A percentile compares a stretch with the other conserved stretches of the same genome.
phyloP scores from a whole-genome alignment of 2,888 invertebrate species.

The Hermodice carunculata region DNA sequence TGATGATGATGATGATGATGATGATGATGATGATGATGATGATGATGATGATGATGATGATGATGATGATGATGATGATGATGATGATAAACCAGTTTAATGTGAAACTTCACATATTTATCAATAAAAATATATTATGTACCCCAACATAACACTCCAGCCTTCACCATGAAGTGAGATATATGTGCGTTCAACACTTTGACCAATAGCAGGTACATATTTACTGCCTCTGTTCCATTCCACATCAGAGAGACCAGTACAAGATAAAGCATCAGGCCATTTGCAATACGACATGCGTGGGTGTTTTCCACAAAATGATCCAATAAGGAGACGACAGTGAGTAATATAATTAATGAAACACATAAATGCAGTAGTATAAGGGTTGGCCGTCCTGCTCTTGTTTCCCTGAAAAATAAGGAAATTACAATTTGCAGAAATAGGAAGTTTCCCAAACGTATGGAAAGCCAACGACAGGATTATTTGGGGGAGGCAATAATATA shows the following conservation, averaged over 20 bases:
- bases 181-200: constrained; percentile 26
- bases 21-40: too few relatives aligned
- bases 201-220: constrained; percentile 33
- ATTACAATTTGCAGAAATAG: too few relatives aligned
- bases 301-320: neutral
- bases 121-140: too few relatives aligned
- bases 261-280: constrained; percentile 29
- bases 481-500: too few relatives aligned
- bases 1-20: too few relatives aligned
- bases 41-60: too few relatives aligned
- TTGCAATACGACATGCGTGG: constrained; percentile 20
- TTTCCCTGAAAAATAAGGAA: constrained; percentile 13
- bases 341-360: constrained; percentile 18
- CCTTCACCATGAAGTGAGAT: constrained; percentile 22
- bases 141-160: constrained; percentile 33
- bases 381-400: constrained; percentile 17
- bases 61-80: too few relatives aligned
- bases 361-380: constrained; percentile 27
- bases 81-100: too few relatives aligned
- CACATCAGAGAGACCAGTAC: constrained; percentile 33
- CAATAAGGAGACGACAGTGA: constrained; percentile 27
- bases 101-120: too few relatives aligned
- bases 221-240: constrained; percentile 34
- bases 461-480: too few relatives aligned
- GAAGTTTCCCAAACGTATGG: too few relatives aligned